Conservation (phyloP, 1,140 invertebrate genomes). For the Caenorhabditis briggsae region DNA sequence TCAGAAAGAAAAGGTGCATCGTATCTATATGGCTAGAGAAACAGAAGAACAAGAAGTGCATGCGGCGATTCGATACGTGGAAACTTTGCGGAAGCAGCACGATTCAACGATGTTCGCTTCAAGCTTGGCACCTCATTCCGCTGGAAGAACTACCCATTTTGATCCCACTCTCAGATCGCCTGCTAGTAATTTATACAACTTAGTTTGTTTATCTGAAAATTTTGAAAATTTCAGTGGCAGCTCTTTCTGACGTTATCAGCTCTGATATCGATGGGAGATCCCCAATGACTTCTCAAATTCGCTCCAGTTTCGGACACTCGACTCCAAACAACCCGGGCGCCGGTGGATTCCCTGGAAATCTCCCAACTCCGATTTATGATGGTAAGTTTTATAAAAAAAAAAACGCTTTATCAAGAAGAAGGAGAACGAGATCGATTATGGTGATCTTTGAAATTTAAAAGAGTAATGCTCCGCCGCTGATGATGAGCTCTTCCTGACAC, state of each 20-base stretch:
- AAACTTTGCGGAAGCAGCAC: not conserved
- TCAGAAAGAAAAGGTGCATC: conserved; percentile 27
- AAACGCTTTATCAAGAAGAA: not conserved
- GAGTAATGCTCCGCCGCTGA: conserved; percentile 19
- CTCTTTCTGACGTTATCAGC: not conserved
- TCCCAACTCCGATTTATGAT: conserved; percentile 25
- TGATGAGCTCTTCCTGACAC: conserved; percentile 17
- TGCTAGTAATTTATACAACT: not conserved
- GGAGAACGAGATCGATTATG: conserved; percentile 10
- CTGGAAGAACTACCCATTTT: conserved; percentile 29
- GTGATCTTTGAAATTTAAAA: conserved; percentile 41
- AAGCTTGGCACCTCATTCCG: conserved; percentile 14
- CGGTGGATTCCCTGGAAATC: not conserved
- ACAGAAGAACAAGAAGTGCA: conserved; percentile 40
- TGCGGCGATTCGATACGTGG: conserved; percentile 28
- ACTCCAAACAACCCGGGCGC: conserved; percentile 34
- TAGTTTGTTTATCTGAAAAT: not conserved
- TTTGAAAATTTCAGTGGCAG: not conserved
- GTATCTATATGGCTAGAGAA: conserved; percentile 17
- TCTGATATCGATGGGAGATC: conserved; percentile 9
- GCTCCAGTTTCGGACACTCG: conserved; percentile 17
- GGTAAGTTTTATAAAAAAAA: not conserved
- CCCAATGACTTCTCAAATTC: not conserved
- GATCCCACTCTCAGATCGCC: conserved; percentile 5
- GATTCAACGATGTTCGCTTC: conserved; percentile 46